Evolutionary conservation across 2,888 invertebrate species (phyloP), one percentile per base, ranked within the genome.

Genomic region (Sicus ferrugineus): DNA sequence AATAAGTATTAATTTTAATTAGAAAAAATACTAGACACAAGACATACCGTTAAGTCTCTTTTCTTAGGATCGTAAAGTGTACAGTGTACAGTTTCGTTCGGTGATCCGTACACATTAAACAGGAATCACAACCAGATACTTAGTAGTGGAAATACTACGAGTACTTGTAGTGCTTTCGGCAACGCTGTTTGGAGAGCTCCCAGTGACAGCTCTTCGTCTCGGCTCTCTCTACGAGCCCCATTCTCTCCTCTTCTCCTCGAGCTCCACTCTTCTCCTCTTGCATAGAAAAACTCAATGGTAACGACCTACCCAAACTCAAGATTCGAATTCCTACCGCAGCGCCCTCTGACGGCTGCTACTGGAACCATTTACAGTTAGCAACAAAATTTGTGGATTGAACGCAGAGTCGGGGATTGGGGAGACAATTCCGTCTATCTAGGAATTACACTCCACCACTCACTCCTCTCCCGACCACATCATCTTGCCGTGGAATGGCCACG

Each of bases 291-390:
- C n/a, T 1, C 38, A 30, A n/a, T 66, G 66, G 56, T 28, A 46
- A 38, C 66, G 66, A 66, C 66, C 66, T 66, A 66, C 66, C 46
- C 58, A 66, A 66, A 66, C 38, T 30, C 21, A 28, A 54, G n/a
- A 38, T 23, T n/a, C 48, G 28, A 30, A 16, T n/a, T n/a, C 38
- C 46, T 26, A 19, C 38, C 31, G 31, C 38, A 23, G 21, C 31
- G 11, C 19, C 61, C 23, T 14, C 61, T 16, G 6, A 3, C 9
- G 31, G 21, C 31, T n/a, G n/a, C 19, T 9, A n/a, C 19, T 21
- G 21, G n/a, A n/a, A n/a, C n/a, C n/a, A n/a, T n/a, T n/a, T n/a
- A n/a, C n/a, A n/a, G n/a, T n/a, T n/a, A n/a, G n/a, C n/a, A n/a
- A n/a, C n/a, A n/a, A n/a, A n/a, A n/a, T n/a, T n/a, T n/a, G 16